These are phyloP conservation scores for Morone chrysops DNA, from an alignment of 2,113 vertebrate genomes.

Conservation along the genomic window DNA sequence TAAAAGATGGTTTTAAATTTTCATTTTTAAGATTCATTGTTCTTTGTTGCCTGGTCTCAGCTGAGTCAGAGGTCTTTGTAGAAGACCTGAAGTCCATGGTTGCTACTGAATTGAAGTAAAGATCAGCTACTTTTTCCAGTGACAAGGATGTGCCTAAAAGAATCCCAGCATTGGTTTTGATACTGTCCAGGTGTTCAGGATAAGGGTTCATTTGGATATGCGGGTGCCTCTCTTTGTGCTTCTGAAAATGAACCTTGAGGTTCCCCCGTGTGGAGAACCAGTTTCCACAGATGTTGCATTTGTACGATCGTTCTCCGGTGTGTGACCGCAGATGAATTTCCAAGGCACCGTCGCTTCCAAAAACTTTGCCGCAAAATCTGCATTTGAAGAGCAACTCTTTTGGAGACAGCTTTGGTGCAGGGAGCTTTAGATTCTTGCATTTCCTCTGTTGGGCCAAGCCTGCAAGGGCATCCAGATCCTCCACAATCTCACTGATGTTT, in stretches of 20 bases:
- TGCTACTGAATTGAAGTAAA: constrained; percentile 82
- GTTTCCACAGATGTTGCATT: constrained; percentile 92
- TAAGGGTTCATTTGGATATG: constrained; percentile 88
- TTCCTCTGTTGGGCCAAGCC: constrained; percentile 85
- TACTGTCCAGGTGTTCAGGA: constrained; percentile 80
- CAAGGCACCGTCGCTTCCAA: constrained; percentile 92
- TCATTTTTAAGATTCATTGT: constrained; percentile 79
- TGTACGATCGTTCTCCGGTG: constrained; percentile 90
- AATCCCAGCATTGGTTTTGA: too few species aligned
- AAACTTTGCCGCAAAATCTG: constrained; percentile 91
- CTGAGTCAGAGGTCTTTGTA: constrained; percentile 78
- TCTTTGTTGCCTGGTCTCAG: constrained; percentile 80
- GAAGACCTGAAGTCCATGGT: constrained; percentile 5
- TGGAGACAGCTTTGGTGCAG: constrained; percentile 85
- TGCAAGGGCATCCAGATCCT: constrained; percentile 87
- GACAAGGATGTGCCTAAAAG: too few species aligned
- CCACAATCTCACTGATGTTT: constrained; percentile 85
- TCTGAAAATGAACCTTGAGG: constrained; percentile 90
- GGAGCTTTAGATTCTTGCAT: constrained; percentile 82
- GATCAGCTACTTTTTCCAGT: constrained; percentile 51
- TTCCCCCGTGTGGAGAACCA: constrained; percentile 91
- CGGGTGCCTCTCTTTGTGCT: constrained; percentile 90
- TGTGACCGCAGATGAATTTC: constrained; percentile 92
- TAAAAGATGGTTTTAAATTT: constrained; percentile 67
- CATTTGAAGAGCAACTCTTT: constrained; percentile 91